Base-by-base conservation (phyloP, 2,888 invertebrate genomes). In the Ctena decussata region DNA sequence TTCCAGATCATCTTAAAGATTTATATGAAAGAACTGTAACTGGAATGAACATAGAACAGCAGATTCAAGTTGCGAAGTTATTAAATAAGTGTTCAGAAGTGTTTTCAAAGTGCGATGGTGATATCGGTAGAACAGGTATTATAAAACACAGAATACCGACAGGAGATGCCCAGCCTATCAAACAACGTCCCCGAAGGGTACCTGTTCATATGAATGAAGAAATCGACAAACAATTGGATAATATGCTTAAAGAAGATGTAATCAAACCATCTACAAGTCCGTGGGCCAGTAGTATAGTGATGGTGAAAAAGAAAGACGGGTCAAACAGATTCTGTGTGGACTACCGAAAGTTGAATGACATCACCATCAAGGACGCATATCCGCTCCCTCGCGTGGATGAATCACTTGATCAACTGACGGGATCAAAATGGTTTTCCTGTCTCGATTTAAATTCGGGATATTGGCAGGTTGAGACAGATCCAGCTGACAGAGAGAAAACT, bases 241-340 rank as follows among this genome's bases (percentile, higher is more conserved):
- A 82, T 15, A 60, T 77, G 72, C 24, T 77, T 44, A 8, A 53
- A 35, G 72, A 72, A 60, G 77, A 77, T 39, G 70, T 81, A 1
- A 76, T 76, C 18, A 71, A 81, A 39, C 71, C 71, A 0, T 81
- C 81, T 12, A 21, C 39, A 24, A 57, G 77, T 37, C 24, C 60
- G 24, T 77, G 82, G 82, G 57, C 76, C 15, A 41, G 71, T 18
- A 77, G 77, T 15, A 57, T 82, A 15, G 30, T 82, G 1, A 44
- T 82, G 49, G 60, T 60, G 18, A 76, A 41, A 27, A 77, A 82
- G 39, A 77, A 77, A 24, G 82, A 82, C 24, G n/a, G 37, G 11
- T 30, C 73, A 1, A 77, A 27, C 12, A n/a, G n/a, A n/a, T n/a
- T n/a, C n/a, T 53, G 53, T 53, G 53, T 53, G 21, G 53, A 53